Conservation (phyloP, 53 echinoderm and acorn worm species). For the Glandiceps talaboti region DNA sequence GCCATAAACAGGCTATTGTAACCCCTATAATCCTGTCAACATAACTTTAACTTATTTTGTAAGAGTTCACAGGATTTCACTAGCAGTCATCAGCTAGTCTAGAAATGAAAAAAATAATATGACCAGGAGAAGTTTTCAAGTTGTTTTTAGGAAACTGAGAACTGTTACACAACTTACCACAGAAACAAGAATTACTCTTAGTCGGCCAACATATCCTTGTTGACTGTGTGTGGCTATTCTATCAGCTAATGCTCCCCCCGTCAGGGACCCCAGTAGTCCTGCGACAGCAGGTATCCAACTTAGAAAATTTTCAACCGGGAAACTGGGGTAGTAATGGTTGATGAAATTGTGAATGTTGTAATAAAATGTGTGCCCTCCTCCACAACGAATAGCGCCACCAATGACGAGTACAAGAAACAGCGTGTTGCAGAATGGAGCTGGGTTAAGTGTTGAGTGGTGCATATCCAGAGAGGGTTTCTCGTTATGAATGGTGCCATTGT, state of each 20-base stretch:
- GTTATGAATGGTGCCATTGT: too few species aligned
- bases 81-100: too few species aligned
- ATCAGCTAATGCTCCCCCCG: conserved; percentile 23
- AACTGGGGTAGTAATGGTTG: conserved; percentile 22
- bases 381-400: conserved; percentile 13
- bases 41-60: too few species aligned
- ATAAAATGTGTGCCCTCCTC: conserved; percentile 13
- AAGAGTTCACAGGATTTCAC: too few species aligned
- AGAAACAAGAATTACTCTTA: not conserved
- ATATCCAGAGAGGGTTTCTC: too few species aligned
- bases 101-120: too few species aligned
- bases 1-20: too few species aligned
- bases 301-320: conserved; percentile 13
- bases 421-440: not conserved
- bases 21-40: too few species aligned
- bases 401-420: not conserved
- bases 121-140: too few species aligned
- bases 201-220: not conserved
- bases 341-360: conserved; percentile 44
- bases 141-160: too few species aligned
- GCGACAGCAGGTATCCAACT: conserved; percentile 17
- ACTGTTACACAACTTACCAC: not conserved
- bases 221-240: conserved; percentile 1
- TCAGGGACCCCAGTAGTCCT: not conserved
- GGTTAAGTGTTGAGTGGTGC: not conserved